Evolutionary conservation across 2,888 invertebrate genomes (phyloP).

Genomic region (Amphipyra berbera): DNA sequence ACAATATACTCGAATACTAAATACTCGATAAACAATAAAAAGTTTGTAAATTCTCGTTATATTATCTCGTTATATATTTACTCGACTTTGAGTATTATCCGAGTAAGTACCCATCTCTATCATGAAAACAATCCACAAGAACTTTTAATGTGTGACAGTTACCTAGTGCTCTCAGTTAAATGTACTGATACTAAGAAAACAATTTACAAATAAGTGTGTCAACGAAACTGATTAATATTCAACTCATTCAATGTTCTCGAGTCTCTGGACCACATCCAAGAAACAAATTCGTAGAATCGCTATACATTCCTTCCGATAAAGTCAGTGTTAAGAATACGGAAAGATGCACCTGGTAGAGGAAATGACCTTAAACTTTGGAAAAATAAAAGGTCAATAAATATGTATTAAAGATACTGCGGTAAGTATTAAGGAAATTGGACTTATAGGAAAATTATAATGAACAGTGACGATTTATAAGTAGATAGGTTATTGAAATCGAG

Average conservation of each 20-base stretch:
- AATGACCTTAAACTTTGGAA: neutral
- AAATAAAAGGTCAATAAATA: neutral
- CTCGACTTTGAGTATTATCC: no score
- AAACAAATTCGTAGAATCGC: constrained; percentile 29
- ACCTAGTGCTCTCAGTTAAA: no score
- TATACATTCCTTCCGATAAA: constrained; percentile 18
- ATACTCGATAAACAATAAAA: no score
- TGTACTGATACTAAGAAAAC: constrained; percentile 6
- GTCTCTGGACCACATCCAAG: constrained; percentile 39
- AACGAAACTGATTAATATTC: constrained; percentile 15
- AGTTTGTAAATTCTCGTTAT: no score
- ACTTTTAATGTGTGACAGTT: no score
- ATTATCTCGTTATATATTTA: no score
- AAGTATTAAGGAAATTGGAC: neutral
- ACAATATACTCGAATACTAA: no score
- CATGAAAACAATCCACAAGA: no score
- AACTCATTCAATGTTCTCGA: constrained; percentile 21
- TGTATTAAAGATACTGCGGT: neutral
- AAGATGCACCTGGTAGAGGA: constrained; percentile 1
- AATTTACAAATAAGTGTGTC: constrained; percentile 29
- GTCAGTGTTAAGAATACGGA: constrained; percentile 16
- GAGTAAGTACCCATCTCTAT: no score
- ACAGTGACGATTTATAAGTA: no score
- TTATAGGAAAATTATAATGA: no score
- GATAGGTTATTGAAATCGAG: no score